Conservation (phyloP, 2,888 invertebrate species). For the Acanthacorydalis orientalis region DNA sequence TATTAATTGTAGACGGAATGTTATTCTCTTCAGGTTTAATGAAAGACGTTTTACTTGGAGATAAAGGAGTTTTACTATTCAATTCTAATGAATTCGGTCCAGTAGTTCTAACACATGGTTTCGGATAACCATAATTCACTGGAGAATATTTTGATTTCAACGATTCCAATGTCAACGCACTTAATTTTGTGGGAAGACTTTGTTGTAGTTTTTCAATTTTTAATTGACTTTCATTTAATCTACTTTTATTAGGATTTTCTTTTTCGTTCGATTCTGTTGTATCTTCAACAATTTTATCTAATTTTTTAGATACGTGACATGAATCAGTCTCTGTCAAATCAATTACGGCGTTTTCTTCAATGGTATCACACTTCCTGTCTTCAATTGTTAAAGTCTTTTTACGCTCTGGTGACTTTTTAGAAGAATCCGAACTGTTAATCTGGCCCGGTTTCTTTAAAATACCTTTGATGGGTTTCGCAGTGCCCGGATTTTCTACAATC, state of each 20-base stretch:
- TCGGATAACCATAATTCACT: constrained; percentile 17
- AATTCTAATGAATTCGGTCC: constrained; percentile 7
- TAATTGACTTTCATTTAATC: constrained; percentile 8
- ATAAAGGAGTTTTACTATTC: constrained; percentile 8
- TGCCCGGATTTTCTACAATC: not conserved
- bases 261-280: not conserved
- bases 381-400: not conserved
- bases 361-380: not conserved
- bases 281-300: not conserved
- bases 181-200: constrained; percentile 12
- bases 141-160: constrained; percentile 17
- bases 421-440: not conserved
- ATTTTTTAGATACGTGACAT: not conserved
- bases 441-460: not conserved
- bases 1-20: too few species aligned
- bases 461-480: not conserved
- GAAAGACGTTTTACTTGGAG: constrained; percentile 6
- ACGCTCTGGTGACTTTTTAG: not conserved
- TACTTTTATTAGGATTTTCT: not conserved
- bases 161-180: constrained; percentile 12
- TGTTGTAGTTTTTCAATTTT: constrained; percentile 9
- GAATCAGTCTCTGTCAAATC: not conserved
- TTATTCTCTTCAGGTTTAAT: not conserved
- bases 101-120: constrained; percentile 10
- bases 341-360: not conserved